Evolutionary conservation across 2,888 invertebrate genomes (phyloP).

Genomic region (Prosapia bicincta): DNA sequence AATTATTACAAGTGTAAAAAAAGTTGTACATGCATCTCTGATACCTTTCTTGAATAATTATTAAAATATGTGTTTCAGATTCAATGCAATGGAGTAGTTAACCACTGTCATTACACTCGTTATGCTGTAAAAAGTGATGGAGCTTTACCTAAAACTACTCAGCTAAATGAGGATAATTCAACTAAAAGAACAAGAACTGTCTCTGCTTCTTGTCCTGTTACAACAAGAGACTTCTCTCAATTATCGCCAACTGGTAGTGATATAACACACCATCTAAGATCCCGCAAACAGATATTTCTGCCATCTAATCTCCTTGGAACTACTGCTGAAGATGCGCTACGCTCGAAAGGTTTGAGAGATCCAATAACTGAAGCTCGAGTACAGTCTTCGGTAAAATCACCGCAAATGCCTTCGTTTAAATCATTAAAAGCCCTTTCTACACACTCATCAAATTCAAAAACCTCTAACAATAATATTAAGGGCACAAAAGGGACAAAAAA

Average conservation of each 20-base stretch:
- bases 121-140: slow-evolving; percentile 31
- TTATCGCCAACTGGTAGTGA: slow-evolving; percentile 33
- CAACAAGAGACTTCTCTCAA: slow-evolving; percentile 30
- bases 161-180: not conserved
- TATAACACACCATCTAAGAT: slow-evolving; percentile 28
- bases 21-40: too few species aligned
- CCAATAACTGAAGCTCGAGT: not conserved
- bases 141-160: slow-evolving; percentile 9
- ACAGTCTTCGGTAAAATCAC: not conserved
- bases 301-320: slow-evolving; percentile 46
- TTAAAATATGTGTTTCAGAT: slow-evolving; percentile 29
- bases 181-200: slow-evolving; percentile 19
- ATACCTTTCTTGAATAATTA: too few species aligned
- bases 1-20: too few species aligned
- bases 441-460: not conserved
- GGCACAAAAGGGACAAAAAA: not conserved
- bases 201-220: slow-evolving; percentile 31
- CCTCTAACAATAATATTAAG: not conserved
- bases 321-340: slow-evolving; percentile 44
- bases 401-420: not conserved
- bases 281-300: slow-evolving; percentile 36
- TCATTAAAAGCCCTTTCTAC: not conserved
- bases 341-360: slow-evolving; percentile 9
- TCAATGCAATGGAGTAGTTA: slow-evolving; percentile 38
- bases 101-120: slow-evolving; percentile 28